Evolutionary conservation across 1,140 invertebrate genomes (phyloP), one percentile per base, ranked within the genome.

Genomic region (Penaeus vannamei): DNA sequence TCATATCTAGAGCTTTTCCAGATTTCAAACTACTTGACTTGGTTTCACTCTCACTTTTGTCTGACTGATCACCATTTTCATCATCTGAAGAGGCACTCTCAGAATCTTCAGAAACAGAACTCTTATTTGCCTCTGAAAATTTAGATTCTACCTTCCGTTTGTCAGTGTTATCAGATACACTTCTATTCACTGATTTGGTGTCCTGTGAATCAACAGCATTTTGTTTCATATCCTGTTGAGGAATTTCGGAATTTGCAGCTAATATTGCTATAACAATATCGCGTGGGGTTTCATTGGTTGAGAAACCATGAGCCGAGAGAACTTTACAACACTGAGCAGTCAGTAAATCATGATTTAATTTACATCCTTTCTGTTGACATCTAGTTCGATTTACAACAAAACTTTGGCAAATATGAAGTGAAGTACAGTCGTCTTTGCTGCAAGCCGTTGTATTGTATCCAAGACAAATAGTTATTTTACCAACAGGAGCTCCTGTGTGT

Each of bases 51-150:
- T 77, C 66, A 32, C 46, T 77, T 2, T 80, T 29, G 5, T 83
- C 29, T 22, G 62, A 66, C 29, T 85, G 64, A 76, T 53, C 32
- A 29, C 69, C 84, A 72, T 19, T 46, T n/a, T 84, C 83, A 46
- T 32, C 72, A 14, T n/a, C 53, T 20, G 84, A 72, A 20, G 84
- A 85, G 26, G 66, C 72, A 29, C 10, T 22, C 20, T 32, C 60
- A 17, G 23, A 23, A 32, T 29, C 62, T n/a, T 62, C n/a, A 1
- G 46, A 53, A 0, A 14, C 8, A 32, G n/a, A 10, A 60, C 61
- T 76, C 23, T 17, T 53, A 36, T 26, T 8, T 29, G 14, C 20
- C 22, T 1, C 2, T n/a, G 26, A 1, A 59, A 20, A 10, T n/a
- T 72, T 53, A 23, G 84, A 53, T 53, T 14, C 46, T 53, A 5